Evolutionary conservation across 2,113 vertebrate genomes (phyloP).

Genomic region (Atlantisia rogersi): DNA sequence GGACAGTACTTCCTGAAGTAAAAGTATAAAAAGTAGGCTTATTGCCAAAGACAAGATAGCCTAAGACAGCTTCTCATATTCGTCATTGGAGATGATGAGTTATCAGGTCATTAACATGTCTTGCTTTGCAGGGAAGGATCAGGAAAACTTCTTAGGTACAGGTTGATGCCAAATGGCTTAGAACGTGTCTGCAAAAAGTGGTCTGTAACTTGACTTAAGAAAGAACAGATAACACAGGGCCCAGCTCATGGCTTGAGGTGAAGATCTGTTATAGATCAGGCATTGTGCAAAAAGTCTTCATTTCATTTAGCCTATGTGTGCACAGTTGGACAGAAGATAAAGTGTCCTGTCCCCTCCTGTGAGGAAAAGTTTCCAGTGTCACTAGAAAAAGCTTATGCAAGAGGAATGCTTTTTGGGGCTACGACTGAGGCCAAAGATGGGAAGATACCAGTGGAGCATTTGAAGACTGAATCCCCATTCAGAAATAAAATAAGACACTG

Average conservation of each 20-base stretch:
- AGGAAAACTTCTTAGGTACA: not conserved
- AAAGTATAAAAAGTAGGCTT: not conserved
- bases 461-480: not conserved
- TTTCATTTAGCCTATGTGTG: not conserved
- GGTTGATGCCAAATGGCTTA: not conserved
- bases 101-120: not conserved
- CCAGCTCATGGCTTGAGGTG: not conserved
- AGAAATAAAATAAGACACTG: not conserved
- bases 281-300: fast-evolving
- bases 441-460: not conserved
- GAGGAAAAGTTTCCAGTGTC: not conserved
- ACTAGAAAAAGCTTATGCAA: not conserved
- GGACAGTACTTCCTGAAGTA: not conserved
- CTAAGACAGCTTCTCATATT: not conserved
- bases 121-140: not conserved
- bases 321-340: not conserved
- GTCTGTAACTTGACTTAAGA: not conserved
- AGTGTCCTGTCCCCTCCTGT: not conserved
- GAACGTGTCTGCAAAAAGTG: not conserved
- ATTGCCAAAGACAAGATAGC: not conserved
- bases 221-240: not conserved
- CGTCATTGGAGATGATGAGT: not conserved
- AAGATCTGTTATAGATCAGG: not conserved
- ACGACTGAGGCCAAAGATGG: not conserved
- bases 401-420: not conserved